Evolutionary conservation across 2,888 invertebrate species (phyloP), one percentile per base, ranked within the genome.

Genomic region (Marasmarcha lunaedactyla): DNA sequence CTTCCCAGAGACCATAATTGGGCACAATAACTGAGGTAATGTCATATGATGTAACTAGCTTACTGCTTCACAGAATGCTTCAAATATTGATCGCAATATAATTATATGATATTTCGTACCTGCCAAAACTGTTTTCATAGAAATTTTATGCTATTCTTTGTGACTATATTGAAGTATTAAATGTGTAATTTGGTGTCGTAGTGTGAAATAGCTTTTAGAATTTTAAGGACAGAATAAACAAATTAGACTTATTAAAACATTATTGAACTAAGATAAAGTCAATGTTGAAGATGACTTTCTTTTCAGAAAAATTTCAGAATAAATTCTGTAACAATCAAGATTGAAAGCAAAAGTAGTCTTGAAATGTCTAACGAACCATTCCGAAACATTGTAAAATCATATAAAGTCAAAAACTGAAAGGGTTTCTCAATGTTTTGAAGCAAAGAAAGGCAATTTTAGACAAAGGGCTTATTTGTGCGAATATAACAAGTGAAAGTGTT

Each of bases 401-500:
- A 4, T 30, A 3, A 30, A 30, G 30, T 11, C 4, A 30, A 30
- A 30, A 30, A 30, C 46, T 49, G 51, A 64, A 71, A 69, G 66
- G 65, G 63, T 61, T 61, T 53, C 45, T 47, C 54, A 20, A 20
- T 20, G 20, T 20, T 7, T 3, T 5, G 20, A 20, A 20, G 7
- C 7, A 7, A 7, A 20, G 20, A 20, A 20, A 58, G 61, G 57
- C 46, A 49, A 53, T 52, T 55, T 52, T 52, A 64, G 66, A 67
- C 60, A 67, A 68, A 57, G 53, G 53, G 43, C 53, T 46, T 30
- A 30, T 58, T 55, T 62, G 52, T 62, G 65, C 65, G 57, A 69
- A 70, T 66, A 64, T 46, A 14, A 59, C 54, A 71, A 74, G 71
- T 62, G 62, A 73, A 69, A 74, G 76, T 70, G 63, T 64, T 67